These are phyloP conservation scores for Hyperopisus bebe DNA, from an alignment of 2,113 vertebrate genomes.

Conservation along the genomic window DNA sequence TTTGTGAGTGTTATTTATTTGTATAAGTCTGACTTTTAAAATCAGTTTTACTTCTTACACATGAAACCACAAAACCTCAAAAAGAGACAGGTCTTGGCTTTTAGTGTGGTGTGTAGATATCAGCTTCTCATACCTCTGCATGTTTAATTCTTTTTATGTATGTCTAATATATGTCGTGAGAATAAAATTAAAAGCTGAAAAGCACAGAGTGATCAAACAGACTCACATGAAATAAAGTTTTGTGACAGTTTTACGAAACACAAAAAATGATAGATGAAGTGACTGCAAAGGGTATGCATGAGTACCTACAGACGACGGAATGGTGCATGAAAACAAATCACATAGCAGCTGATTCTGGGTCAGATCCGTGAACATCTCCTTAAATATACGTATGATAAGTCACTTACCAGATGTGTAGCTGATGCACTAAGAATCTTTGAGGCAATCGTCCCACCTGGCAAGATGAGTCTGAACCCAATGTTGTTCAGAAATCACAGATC, in stretches of 20 bases:
- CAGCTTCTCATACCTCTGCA: background rate
- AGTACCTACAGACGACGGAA: background rate
- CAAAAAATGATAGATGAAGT: background rate
- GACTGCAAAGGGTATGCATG: background rate
- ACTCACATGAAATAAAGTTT: too few relatives aligned
- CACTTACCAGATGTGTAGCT: too few relatives aligned
- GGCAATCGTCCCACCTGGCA: too few relatives aligned
- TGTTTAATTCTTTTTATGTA: background rate
- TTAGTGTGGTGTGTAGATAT: background rate
- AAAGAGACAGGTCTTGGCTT: background rate
- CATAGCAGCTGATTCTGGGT: too few relatives aligned
- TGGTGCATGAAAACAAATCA: background rate
- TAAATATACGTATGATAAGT: too few relatives aligned
- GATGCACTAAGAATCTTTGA: too few relatives aligned
- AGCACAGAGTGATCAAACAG: background rate
- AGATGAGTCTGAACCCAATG: too few relatives aligned
- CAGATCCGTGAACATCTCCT: too few relatives aligned
- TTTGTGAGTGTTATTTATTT: conserved; percentile 55
- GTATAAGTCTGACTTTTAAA: too few relatives aligned
- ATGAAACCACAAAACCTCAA: background rate
- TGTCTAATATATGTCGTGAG: background rate
- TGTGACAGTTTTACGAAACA: background rate
- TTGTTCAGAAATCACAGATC: too few relatives aligned
- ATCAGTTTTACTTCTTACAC: background rate
- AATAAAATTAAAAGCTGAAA: background rate